These are phyloP conservation scores for Dipodomys merriami DNA, from an alignment of 2,113 vertebrate genomes.

Conservation along the genomic window DNA sequence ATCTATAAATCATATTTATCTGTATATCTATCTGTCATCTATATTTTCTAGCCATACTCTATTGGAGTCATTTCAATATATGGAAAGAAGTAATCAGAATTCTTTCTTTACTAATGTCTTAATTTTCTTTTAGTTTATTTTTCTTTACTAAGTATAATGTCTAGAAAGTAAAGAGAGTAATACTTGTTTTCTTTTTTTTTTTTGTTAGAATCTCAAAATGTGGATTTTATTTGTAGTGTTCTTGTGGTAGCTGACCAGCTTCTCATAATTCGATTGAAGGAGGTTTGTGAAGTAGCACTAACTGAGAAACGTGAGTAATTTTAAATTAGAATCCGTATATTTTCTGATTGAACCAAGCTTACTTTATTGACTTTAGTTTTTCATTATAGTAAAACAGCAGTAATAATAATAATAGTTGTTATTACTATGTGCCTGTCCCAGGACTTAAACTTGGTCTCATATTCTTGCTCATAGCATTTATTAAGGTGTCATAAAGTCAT, in stretches of 20 bases:
- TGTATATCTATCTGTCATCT: background rate
- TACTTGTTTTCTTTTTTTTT: background rate
- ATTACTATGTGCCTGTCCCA: no score
- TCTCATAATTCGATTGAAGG: constrained; percentile 94
- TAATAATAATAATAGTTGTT: no score
- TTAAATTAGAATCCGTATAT: background rate
- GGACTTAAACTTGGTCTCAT: no score
- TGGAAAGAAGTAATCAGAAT: constrained; percentile 29
- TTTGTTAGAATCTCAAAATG: constrained; percentile 91
- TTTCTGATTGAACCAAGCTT: constrained; percentile 30
- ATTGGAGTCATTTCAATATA: background rate
- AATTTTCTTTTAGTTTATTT: background rate
- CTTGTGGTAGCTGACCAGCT: constrained; percentile 98
- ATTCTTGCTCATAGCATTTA: background rate
- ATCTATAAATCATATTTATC: background rate
- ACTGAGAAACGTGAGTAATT: constrained; percentile 93
- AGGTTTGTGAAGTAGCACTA: constrained; percentile 96
- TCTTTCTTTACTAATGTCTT: background rate
- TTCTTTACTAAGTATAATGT: background rate
- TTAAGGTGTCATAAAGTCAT: constrained; percentile 14
- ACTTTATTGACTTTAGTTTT: background rate
- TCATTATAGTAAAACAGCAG: background rate
- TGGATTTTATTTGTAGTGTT: constrained; percentile 95
- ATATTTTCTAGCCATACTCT: no score
- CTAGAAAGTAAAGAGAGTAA: constrained; percentile 31